phyloP scores from a whole-genome alignment of 2,888 invertebrate species.

The Lypha dubia region DNA sequence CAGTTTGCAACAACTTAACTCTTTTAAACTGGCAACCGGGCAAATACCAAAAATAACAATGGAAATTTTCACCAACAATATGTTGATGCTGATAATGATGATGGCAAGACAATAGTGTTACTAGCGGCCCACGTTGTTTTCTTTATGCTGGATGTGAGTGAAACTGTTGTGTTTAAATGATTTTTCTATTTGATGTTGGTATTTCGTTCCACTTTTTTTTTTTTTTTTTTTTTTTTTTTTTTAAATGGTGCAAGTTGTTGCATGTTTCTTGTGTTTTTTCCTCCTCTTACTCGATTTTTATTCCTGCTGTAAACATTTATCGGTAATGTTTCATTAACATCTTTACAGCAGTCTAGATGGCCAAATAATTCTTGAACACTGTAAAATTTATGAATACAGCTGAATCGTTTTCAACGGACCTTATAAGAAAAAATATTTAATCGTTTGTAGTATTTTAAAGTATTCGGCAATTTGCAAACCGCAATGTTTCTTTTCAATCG shows the following conservation, averaged over 20 bases:
- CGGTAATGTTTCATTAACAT: slow-evolving; percentile 62
- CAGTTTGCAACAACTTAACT: slow-evolving; percentile 55
- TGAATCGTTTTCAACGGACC: background rate
- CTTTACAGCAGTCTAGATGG: slow-evolving; percentile 14
- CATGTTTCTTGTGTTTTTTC: background rate
- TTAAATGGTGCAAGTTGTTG: slow-evolving; percentile 45
- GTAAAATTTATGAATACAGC: background rate
- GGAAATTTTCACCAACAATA: slow-evolving; percentile 33
- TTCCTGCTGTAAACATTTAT: slow-evolving; percentile 46
- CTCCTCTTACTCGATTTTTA: slow-evolving; percentile 8
- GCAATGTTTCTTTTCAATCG: too few species aligned
- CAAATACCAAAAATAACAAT: slow-evolving; percentile 22
- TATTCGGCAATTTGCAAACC: too few species aligned
- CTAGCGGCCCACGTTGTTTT: slow-evolving; percentile 7
- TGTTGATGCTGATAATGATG: slow-evolving; percentile 28
- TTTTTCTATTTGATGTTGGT: slow-evolving; percentile 44
- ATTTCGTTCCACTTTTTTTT: background rate
- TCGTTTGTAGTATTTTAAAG: too few species aligned
- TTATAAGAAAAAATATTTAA: background rate
- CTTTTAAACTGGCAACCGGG: slow-evolving; percentile 26
- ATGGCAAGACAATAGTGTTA: slow-evolving; percentile 14
- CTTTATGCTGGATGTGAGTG: slow-evolving; percentile 15
- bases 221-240: background rate
- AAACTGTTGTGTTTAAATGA: slow-evolving; percentile 27
- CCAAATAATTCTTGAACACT: background rate